phyloP scores from a whole-genome alignment of 2,888 invertebrate genomes.

The Parasteatoda lunata region DNA sequence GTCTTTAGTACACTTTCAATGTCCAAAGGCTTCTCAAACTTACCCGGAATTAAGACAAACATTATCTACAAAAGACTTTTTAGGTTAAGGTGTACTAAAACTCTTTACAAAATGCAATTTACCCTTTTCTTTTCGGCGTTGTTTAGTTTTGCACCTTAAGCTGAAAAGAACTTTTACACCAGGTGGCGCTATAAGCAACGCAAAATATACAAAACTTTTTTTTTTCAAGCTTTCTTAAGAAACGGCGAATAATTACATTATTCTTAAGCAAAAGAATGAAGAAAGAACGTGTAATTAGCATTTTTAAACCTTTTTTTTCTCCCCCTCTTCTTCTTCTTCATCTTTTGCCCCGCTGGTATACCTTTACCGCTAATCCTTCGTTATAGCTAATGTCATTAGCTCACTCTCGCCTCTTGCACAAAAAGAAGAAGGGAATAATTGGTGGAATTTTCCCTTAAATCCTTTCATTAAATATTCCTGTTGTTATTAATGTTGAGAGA shows the following conservation, averaged over 20 bases:
- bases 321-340: conserved; percentile 17
- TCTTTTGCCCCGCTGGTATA: conserved; percentile 6
- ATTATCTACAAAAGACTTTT: not conserved
- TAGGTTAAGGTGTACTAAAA: not conserved
- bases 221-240: not conserved
- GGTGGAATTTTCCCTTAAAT: conserved; percentile 60
- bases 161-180: conserved; percentile 22
- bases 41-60: not conserved
- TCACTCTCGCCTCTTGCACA: conserved; percentile 35
- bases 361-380: conserved; percentile 61
- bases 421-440: conserved; percentile 51
- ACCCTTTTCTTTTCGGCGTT: not conserved
- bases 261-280: conserved; percentile 34
- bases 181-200: conserved; percentile 22
- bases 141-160: not conserved
- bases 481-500: conserved; percentile 65
- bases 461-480: conserved; percentile 67
- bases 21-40: not conserved
- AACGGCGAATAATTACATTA: conserved; percentile 59
- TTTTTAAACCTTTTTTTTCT: conserved; percentile 45
- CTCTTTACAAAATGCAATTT: conserved; percentile 4
- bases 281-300: conserved; percentile 48
- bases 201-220: not conserved
- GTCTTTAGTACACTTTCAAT: not conserved
- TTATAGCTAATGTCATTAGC: conserved; percentile 66